These are phyloP conservation scores for Micropoecilia bifurca DNA, from an alignment of 2,797 vertebrate genomes.

Conservation along the genomic window DNA sequence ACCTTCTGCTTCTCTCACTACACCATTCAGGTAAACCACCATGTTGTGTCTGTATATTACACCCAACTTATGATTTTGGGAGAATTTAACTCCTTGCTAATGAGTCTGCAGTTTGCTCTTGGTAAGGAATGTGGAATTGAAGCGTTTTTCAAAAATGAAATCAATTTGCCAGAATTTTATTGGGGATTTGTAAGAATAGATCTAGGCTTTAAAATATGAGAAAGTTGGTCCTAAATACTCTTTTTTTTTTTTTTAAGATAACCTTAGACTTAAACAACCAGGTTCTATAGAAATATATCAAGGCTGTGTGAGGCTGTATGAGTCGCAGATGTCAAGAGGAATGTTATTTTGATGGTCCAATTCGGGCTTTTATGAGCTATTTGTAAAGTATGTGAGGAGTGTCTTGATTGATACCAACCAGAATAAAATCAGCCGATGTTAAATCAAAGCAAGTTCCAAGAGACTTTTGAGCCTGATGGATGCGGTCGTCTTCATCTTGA, in stretches of 20 bases:
- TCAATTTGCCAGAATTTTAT: not conserved
- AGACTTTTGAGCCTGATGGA: not conserved
- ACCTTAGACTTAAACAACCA: not conserved
- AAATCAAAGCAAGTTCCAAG: not conserved
- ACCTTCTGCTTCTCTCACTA: conserved; percentile 73
- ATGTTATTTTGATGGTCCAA: not conserved
- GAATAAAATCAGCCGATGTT: not conserved
- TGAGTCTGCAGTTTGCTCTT: not conserved
- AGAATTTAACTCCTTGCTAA: not conserved
- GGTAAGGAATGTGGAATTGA: not conserved
- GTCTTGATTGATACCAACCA: not conserved
- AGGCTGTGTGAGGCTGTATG: not conserved
- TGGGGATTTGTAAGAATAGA: not conserved
- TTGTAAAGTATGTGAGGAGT: not conserved
- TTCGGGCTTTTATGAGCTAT: not conserved
- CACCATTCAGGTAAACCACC: conserved; percentile 69
- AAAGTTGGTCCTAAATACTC: not conserved
- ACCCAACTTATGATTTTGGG: not conserved
- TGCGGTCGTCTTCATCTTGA: not conserved
- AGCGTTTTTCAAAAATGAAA: not conserved
- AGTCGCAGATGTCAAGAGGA: not conserved
- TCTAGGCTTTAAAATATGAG: not conserved
- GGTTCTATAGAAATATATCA: not conserved
- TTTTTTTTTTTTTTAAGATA: not conserved
- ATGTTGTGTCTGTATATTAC: not conserved